Percentiles rank a stretch among this genome's conserved stretches.
Evolutionary conservation across 1,140 invertebrate species (phyloP).

Genomic region (Drosophila triauraria): DNA sequence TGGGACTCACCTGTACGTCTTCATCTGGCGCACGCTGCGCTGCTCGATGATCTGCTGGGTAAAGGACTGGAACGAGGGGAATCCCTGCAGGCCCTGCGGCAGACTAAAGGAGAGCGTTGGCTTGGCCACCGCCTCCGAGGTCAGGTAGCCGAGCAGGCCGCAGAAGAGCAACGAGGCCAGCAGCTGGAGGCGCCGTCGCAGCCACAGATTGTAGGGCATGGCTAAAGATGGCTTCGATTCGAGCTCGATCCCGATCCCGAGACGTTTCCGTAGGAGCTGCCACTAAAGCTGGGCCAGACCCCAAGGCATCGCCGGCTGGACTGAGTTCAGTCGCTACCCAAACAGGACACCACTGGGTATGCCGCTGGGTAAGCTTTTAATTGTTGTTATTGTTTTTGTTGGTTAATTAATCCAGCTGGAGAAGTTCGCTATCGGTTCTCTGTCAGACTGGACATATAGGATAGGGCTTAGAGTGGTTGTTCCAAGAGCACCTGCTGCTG

Average conservation of each 20-base stretch:
- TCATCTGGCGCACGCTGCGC: slow-evolving; percentile 81
- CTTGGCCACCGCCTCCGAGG: slow-evolving; percentile 72
- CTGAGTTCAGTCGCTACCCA: slow-evolving; percentile 43
- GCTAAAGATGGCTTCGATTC: background rate
- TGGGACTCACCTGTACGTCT: slow-evolving; percentile 81
- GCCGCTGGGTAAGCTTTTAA: background rate
- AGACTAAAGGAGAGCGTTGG: slow-evolving; percentile 78
- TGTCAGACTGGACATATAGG: background rate
- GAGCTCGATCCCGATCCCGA: background rate
- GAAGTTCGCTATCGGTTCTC: slow-evolving; percentile 18
- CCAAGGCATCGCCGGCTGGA: slow-evolving; percentile 45
- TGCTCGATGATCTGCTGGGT: slow-evolving; percentile 84
- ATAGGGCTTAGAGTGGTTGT: background rate
- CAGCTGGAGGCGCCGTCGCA: slow-evolving; percentile 64
- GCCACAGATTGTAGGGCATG: slow-evolving; percentile 57
- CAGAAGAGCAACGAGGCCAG: slow-evolving; percentile 66
- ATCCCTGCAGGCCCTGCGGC: slow-evolving; percentile 75
- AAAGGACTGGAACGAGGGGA: slow-evolving; percentile 80
- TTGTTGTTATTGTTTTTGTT: slow-evolving; percentile 2
- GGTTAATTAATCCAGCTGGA: slow-evolving; percentile 43
- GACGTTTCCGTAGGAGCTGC: slow-evolving; percentile 16
- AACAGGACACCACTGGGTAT: background rate
- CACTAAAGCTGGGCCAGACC: slow-evolving; percentile 14
- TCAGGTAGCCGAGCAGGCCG: slow-evolving; percentile 70
- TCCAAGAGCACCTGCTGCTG: slow-evolving; percentile 4